Conservation (phyloP, 2,888 invertebrate species). For the Diaperis boleti region DNA sequence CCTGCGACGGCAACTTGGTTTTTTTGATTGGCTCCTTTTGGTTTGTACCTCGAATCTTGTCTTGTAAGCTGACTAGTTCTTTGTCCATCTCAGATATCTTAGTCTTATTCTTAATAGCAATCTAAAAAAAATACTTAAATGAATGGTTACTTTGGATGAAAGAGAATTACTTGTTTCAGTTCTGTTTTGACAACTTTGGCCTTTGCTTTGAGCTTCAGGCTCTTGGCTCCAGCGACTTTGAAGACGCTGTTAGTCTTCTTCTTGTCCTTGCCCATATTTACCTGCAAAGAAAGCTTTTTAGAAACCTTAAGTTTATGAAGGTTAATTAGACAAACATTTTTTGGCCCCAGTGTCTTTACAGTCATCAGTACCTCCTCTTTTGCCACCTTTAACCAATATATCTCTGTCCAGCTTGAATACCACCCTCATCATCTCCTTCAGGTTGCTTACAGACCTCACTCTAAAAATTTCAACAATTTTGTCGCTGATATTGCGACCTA, state of each 20-base stretch:
- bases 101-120: conserved; percentile 57
- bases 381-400: conserved; percentile 68
- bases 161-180: conserved; percentile 68
- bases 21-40: conserved; percentile 33
- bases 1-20: conserved; percentile 43
- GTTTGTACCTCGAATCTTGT: conserved; percentile 49
- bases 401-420: conserved; percentile 77
- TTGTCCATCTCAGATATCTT: conserved; percentile 60
- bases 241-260: conserved; percentile 66
- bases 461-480: conserved; percentile 74
- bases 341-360: not conserved
- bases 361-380: too few species aligned
- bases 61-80: conserved; percentile 56
- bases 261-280: conserved; percentile 67
- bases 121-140: conserved; percentile 51
- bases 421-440: conserved; percentile 97
- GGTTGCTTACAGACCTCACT: conserved; percentile 94
- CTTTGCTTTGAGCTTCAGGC: conserved; percentile 66
- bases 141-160: not conserved
- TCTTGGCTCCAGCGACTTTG: conserved; percentile 67
- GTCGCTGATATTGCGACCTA: conserved; percentile 69
- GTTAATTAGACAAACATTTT: not conserved
- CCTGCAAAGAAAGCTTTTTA: conserved; percentile 47
- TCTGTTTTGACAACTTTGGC: conserved; percentile 65
- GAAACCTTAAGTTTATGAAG: conserved; percentile 24